Conservation (phyloP, 2,888 invertebrate species). For the Cheiracanthium punctorium region DNA sequence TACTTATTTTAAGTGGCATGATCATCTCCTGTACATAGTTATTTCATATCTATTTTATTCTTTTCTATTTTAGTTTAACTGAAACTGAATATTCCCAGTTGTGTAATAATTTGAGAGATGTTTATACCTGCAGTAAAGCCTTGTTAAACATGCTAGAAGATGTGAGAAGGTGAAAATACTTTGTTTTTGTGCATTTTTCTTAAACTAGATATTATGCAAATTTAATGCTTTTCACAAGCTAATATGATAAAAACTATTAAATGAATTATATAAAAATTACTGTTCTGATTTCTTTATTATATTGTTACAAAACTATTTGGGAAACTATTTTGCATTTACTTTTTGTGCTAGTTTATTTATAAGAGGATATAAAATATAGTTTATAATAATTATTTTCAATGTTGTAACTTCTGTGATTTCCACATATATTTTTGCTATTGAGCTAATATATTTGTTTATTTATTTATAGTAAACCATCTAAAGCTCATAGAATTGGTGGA, state of each 20-base stretch:
- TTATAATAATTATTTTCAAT: background rate
- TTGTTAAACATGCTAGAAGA: slow-evolving; percentile 87
- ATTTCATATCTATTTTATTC: background rate
- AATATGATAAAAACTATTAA: no score
- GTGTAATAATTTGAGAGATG: slow-evolving; percentile 91
- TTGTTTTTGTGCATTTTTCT: background rate
- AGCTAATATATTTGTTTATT: background rate
- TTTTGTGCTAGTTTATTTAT: no score
- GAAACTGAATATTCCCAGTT: slow-evolving; percentile 90
- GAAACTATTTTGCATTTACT: no score
- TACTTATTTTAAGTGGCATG: no score
- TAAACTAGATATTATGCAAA: no score
- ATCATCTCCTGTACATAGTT: no score
- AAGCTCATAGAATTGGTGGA: slow-evolving; percentile 91
- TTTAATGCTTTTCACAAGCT: no score
- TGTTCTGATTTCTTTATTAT: no score
- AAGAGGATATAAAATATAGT: background rate
- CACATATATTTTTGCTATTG: no score
- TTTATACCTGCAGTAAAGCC: slow-evolving; percentile 89
- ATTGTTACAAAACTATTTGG: no score
- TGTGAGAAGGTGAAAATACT: slow-evolving; percentile 80
- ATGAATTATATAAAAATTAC: no score
- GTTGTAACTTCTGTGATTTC: background rate
- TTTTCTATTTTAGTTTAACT: slow-evolving; percentile 81
- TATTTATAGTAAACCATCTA: slow-evolving; percentile 74